Evolutionary conservation across 1,140 invertebrate genomes (phyloP).

Genomic region (Calosoma granatense): DNA sequence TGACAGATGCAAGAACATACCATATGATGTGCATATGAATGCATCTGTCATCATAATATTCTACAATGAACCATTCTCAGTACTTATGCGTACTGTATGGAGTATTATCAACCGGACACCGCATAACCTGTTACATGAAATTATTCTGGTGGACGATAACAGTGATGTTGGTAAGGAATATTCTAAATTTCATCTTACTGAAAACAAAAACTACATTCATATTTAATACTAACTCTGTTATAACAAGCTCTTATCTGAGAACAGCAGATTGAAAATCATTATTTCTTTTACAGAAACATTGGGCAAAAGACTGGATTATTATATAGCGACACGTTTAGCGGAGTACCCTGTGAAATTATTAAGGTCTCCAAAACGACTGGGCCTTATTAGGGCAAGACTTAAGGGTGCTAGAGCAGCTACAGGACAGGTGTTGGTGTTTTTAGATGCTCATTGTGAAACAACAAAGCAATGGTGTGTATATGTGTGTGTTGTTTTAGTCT

Average conservation of each 20-base stretch:
- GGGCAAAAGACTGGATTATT: constrained; percentile 65
- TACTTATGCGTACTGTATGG: constrained; percentile 74
- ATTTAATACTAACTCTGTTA: not conserved
- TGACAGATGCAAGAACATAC: constrained; percentile 42
- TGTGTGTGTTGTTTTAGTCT: too few relatives aligned
- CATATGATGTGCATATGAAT: constrained; percentile 45
- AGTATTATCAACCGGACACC: constrained; percentile 77
- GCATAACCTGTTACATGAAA: constrained; percentile 58
- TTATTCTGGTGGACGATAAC: constrained; percentile 82
- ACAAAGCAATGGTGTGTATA: constrained; percentile 61
- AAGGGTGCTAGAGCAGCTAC: constrained; percentile 64
- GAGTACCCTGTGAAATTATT: constrained; percentile 61
- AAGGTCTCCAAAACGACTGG: constrained; percentile 61
- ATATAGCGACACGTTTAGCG: constrained; percentile 56
- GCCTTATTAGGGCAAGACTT: constrained; percentile 76
- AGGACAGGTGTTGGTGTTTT: constrained; percentile 82
- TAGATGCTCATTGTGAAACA: constrained; percentile 95
- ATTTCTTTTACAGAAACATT: constrained; percentile 49
- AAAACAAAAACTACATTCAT: not conserved
- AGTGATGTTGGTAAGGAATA: constrained; percentile 56
- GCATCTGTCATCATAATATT: constrained; percentile 74
- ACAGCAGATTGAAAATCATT: not conserved
- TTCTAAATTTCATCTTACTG: not conserved
- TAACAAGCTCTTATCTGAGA: not conserved
- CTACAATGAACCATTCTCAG: constrained; percentile 81